Conservation (phyloP, 2,797 vertebrate species). For the Kryptopterus vitreolus region DNA sequence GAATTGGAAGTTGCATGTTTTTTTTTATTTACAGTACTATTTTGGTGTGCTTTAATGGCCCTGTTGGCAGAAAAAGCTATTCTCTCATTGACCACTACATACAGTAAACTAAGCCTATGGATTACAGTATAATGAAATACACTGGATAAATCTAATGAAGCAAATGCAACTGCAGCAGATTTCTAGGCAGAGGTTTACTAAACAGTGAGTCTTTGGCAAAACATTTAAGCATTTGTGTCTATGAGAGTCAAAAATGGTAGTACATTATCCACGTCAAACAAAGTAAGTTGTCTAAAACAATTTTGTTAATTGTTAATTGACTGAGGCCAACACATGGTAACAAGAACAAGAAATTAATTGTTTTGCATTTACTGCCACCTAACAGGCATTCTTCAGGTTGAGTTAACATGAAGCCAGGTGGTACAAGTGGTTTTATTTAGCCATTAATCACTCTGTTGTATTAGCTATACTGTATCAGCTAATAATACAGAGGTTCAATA, state of each 20-base stretch:
- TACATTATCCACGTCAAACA: conserved; percentile 57
- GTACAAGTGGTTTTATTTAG: conserved; percentile 54
- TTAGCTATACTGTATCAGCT: not conserved
- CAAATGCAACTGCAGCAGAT: conserved; percentile 20
- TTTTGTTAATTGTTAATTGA: conserved; percentile 72
- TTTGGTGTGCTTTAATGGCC: not conserved
- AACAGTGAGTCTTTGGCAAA: conserved; percentile 51
- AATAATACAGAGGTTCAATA: not conserved
- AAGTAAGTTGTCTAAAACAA: conserved; percentile 59
- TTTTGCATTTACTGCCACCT: conserved; percentile 58
- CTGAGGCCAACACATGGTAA: conserved; percentile 28
- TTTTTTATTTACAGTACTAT: not conserved
- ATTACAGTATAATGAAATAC: conserved; percentile 13
- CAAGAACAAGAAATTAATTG: conserved; percentile 3
- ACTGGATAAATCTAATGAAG: conserved; percentile 27
- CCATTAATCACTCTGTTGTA: conserved; percentile 13
- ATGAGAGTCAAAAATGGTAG: conserved; percentile 52
- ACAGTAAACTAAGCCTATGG: not conserved
- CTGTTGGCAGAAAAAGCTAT: conserved; percentile 10
- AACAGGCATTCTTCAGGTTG: conserved; percentile 58
- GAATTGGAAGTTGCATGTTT: not conserved
- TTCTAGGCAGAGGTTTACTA: conserved; percentile 49
- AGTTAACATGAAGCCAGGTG: conserved; percentile 62
- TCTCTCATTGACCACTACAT: conserved; percentile 10
- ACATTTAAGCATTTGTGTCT: conserved; percentile 37